Conservation (phyloP, 1,140 invertebrate species). For the Drosophila teissieri region DNA sequence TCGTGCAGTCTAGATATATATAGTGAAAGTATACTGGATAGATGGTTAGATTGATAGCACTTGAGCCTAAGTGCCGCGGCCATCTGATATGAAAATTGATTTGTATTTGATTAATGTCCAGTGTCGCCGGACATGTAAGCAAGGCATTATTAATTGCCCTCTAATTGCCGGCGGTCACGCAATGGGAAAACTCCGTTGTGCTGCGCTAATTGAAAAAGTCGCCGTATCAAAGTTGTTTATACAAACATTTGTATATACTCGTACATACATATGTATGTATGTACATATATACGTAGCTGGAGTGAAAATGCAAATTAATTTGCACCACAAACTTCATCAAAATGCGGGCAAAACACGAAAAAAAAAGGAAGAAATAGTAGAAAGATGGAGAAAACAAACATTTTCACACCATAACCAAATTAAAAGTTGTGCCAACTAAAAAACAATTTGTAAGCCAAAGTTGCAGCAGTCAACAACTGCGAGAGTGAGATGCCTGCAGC, state of each 20-base stretch:
- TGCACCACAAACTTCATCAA: conserved; percentile 66
- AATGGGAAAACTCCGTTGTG: not conserved
- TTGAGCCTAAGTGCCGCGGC: conserved; percentile 32
- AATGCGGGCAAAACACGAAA: conserved; percentile 23
- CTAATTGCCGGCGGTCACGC: conserved; percentile 68
- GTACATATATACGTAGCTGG: not conserved
- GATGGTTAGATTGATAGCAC: too few relatives aligned
- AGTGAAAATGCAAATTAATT: conserved; percentile 75
- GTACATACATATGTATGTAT: not conserved
- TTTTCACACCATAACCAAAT: conserved; percentile 81
- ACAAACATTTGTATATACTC: conserved; percentile 35
- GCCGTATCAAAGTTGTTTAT: conserved; percentile 44
- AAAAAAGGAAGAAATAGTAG: not conserved
- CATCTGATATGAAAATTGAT: conserved; percentile 75
- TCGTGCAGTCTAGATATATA: too few relatives aligned
- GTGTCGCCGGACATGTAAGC: conserved; percentile 45
- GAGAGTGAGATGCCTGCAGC: conserved; percentile 1
- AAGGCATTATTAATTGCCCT: conserved; percentile 68
- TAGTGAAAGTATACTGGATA: too few relatives aligned
- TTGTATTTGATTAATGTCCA: conserved; percentile 75
- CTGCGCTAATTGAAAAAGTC: conserved; percentile 65
- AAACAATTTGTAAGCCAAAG: conserved; percentile 81
- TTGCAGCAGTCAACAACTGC: conserved; percentile 59
- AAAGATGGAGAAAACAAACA: conserved; percentile 55
- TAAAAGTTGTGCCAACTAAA: conserved; percentile 78